A percentile compares a stretch with the other conserved stretches of the same genome.
Conservation (phyloP, 2,113 vertebrate species). For the Bos indicus region DNA sequence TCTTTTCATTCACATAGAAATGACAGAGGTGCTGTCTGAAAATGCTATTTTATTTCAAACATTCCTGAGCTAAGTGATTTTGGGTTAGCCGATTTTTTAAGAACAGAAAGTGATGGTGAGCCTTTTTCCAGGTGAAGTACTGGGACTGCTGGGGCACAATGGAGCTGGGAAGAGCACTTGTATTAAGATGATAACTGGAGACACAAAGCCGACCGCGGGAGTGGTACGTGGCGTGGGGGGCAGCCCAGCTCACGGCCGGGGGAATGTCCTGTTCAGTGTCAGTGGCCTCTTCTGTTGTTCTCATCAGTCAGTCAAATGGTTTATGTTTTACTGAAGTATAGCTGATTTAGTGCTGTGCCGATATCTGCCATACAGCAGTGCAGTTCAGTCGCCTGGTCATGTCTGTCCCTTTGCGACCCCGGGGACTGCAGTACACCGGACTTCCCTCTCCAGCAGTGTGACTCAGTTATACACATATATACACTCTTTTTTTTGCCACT, state of each 20-base stretch:
- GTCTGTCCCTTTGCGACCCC: accelerated
- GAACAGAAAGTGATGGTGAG: not conserved
- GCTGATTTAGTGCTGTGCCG: not conserved
- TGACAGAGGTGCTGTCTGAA: not conserved
- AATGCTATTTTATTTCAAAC: not conserved
- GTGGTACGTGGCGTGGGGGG: slow-evolving; percentile 83
- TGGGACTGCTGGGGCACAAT: slow-evolving; percentile 92
- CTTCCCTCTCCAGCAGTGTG: not conserved
- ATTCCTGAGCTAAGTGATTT: not conserved
- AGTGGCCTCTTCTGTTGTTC: not conserved
- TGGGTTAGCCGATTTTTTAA: not conserved
- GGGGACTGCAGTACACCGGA: accelerated
- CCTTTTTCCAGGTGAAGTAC: slow-evolving; percentile 86
- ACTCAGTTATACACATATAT: accelerated
- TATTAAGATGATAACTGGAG: slow-evolving; percentile 90
- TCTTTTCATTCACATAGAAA: not conserved
- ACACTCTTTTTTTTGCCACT: not conserved
- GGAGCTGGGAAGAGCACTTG: slow-evolving; percentile 92
- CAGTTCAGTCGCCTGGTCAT: accelerated
- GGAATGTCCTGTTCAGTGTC: not conserved
- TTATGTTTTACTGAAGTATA: not conserved
- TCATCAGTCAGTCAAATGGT: not conserved
- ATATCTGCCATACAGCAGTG: accelerated
- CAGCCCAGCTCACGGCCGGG: not conserved
- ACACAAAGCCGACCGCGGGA: slow-evolving; percentile 86